Evolutionary conservation across 2,888 invertebrate species (phyloP).

Genomic region (Apamea anceps): DNA sequence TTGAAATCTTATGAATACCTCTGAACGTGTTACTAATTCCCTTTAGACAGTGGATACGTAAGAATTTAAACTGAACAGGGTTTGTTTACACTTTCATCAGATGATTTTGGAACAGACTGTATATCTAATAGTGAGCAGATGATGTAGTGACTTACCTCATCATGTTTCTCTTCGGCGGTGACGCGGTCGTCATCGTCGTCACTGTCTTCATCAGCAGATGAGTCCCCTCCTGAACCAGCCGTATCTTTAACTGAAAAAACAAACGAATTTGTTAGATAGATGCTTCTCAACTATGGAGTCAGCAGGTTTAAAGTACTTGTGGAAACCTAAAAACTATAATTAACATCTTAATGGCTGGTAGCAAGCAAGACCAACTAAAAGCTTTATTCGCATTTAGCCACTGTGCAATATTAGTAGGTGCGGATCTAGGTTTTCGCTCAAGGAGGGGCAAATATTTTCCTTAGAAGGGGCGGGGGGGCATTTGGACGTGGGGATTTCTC

Average conservation of each 20-base stretch:
- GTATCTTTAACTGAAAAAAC: conserved; percentile 77
- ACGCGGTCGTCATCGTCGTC: conserved; percentile 93
- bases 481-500: too few species aligned
- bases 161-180: conserved; percentile 91
- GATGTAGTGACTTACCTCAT: conserved; percentile 89
- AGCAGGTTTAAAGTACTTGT: background rate
- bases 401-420: background rate
- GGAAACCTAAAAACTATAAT: background rate
- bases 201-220: conserved; percentile 94
- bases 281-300: background rate
- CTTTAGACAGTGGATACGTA: background rate
- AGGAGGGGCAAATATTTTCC: too few species aligned
- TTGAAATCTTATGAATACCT: background rate
- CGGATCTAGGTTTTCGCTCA: too few species aligned
- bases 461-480: too few species aligned
- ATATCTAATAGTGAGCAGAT: background rate
- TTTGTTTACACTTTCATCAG: background rate
- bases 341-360: too few species aligned
- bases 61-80: background rate
- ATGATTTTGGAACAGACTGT: conserved; percentile 5
- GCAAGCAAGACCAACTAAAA: background rate
- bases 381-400: background rate
- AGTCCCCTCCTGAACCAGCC: conserved; percentile 91
- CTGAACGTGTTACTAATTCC: background rate
- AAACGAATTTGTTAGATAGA: background rate